Evolutionary conservation across 1,140 invertebrate species (phyloP), one percentile per base, ranked within the genome.

Genomic region (Procambarus clarkii): DNA sequence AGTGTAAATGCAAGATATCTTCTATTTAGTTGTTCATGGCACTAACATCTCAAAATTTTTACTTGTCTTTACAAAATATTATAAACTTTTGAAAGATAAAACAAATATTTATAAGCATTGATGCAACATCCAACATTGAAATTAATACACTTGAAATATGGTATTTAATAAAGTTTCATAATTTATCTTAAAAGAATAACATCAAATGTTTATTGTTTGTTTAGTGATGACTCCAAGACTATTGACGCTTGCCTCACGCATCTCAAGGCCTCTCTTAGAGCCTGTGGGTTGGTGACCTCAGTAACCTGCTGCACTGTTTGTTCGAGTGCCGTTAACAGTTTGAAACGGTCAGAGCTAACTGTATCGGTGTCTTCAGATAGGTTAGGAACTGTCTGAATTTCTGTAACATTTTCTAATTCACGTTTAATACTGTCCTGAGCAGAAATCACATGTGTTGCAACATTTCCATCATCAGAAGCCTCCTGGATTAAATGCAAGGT

Each of bases 231-330:
- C 50, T 82, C 15, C 50, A 82, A 60, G 15, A 82, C 80, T 7
- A 82, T 3, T 24, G 80, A 44, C 15, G 80, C 80, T 34, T 82
- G 48, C 34, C 60, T 4, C 15, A 82, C 80, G 60, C 24, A 82
- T 82, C 50, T 82, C 48, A 50, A 45, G 3, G 80, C 80, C 45
- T 82, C 80, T 13, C 60, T 82, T 2, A 82, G 8, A 3, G 80
- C 80, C 13, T 34, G 46, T 34, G 50, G 80, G 34, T 60, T 58
- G 34, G 4, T 34, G 9, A 82, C 80, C 15, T 34, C 54, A 0
- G 80, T 58, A n/a, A 82, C 80, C 18, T 82, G 80, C 15, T 58
- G 80, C 13, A 82, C 21, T 54, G 80, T 24, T 82, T 34, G 80
- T 34, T 82, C 80, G 21, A 82, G 54, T 82, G 80, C 80, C 50